Evolutionary conservation across 2,888 invertebrate genomes (phyloP), one percentile per base, ranked within the genome.

Genomic region (Teinopalpus imperialis): DNA sequence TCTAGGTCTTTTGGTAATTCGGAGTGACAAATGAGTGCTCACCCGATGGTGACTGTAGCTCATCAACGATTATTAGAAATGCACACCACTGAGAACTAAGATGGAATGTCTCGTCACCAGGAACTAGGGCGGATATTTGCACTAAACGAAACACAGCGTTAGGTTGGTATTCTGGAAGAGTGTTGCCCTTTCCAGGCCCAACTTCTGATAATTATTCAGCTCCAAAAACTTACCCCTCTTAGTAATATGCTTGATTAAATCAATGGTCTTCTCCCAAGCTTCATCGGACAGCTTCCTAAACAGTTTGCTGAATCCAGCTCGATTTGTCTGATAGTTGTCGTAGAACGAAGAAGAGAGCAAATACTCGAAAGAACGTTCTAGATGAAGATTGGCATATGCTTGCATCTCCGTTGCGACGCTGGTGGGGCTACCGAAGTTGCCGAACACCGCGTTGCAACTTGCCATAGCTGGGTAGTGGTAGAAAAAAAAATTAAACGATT

Each of bases 161-260:
- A n/a, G n/a, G n/a, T n/a, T n/a, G n/a, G n/a, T n/a, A n/a, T n/a
- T n/a, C n/a, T n/a, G n/a, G n/a, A n/a, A n/a, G n/a, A n/a, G n/a
- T n/a, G n/a, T n/a, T n/a, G n/a, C n/a, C n/a, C n/a, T n/a, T n/a
- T n/a, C n/a, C n/a, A n/a, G n/a, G n/a, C n/a, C n/a, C n/a, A n/a
- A n/a, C n/a, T n/a, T n/a, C n/a, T n/a, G n/a, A n/a, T n/a, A n/a
- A n/a, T 12, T 2, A 13, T 21, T 7, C 10, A 23, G 8, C 6
- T 7, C 2, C 6, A 5, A 16, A 21, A 5, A 67, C 54, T 92
- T 90, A 72, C 96, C 96, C 63, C 96, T 93, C 73, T 91, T 90
- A 0, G 94, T 90, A 24, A 95, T 90, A 71, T 94, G 94, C 69
- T 96, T 94, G 60, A 95, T 94, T n/a, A 95, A 63, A 5, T 93